Conservation (phyloP, 2,113 vertebrate species). For the Probosciger aterrimus region DNA sequence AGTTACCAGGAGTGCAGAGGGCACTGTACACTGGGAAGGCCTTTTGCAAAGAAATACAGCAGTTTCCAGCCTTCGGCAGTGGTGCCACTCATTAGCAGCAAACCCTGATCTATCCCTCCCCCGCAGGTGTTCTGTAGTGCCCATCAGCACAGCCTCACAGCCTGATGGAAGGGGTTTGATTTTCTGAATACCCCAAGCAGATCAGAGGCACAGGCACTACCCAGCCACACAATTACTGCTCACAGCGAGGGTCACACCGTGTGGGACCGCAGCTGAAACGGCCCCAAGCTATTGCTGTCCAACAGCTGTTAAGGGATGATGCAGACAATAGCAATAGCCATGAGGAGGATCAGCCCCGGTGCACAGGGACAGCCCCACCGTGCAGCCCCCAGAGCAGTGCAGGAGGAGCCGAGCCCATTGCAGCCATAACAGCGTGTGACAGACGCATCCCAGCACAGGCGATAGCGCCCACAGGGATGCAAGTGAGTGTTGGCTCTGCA, state of each 20-base stretch:
- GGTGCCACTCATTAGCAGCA: background rate
- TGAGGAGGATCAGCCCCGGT: background rate
- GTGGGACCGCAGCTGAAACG: background rate
- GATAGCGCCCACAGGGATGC: accelerated
- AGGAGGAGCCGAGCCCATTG: background rate
- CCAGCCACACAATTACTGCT: slow-evolving; percentile 16
- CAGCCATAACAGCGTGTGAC: background rate
- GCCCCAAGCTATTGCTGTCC: background rate
- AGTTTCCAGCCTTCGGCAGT: background rate
- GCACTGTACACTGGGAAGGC: background rate
- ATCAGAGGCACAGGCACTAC: background rate
- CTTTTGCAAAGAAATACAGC: slow-evolving; percentile 3
- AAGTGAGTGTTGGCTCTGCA: accelerated
- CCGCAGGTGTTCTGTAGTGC: background rate
- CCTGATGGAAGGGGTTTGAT: background rate
- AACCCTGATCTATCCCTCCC: background rate
- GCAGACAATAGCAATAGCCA: accelerated
- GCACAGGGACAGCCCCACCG: background rate
- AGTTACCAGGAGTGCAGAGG: slow-evolving; percentile 16
- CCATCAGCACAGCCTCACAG: background rate
- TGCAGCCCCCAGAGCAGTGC: background rate
- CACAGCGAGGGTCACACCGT: background rate
- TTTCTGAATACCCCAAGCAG: background rate
- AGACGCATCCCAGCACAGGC: accelerated
- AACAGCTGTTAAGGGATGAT: background rate